Conservation (phyloP, 2,113 vertebrate genomes). For the Paramormyrops kingsleyae region DNA sequence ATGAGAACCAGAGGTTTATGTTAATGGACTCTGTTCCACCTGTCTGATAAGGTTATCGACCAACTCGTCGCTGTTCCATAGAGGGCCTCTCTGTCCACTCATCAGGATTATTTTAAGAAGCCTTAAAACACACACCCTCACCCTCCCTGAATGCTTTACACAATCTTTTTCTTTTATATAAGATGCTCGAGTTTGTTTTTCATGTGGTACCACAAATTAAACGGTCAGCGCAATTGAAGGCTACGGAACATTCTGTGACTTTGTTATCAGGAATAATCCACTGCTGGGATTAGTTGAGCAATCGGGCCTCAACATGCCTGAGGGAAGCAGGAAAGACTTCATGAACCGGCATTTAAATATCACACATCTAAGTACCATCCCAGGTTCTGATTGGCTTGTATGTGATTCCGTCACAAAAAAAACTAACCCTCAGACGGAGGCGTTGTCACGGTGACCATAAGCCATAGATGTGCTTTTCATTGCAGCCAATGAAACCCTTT, state of each 20-base stretch:
- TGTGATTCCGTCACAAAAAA: background rate
- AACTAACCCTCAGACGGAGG: background rate
- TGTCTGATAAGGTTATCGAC: background rate
- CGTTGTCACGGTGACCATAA: background rate
- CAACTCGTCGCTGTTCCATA: background rate
- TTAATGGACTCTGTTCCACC: background rate
- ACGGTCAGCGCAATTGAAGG: background rate
- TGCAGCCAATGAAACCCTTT: background rate
- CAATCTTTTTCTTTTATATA: background rate
- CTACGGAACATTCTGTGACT: background rate
- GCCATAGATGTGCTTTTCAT: background rate
- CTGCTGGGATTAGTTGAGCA: background rate
- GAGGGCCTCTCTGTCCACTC: too few species aligned
- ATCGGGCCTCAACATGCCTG: background rate
- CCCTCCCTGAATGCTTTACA: too few species aligned
- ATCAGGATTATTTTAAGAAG: background rate
- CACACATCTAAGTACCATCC: background rate
- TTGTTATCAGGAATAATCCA: background rate
- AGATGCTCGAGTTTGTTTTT: background rate
- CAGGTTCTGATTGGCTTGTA: background rate
- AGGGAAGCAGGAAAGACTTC: background rate
- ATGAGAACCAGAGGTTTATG: background rate
- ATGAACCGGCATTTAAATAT: background rate
- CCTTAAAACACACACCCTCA: background rate
- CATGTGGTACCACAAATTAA: background rate